These are phyloP conservation scores for Aplochiton taeniatus DNA, from an alignment of 2,797 vertebrate species.

Conservation along the genomic window DNA sequence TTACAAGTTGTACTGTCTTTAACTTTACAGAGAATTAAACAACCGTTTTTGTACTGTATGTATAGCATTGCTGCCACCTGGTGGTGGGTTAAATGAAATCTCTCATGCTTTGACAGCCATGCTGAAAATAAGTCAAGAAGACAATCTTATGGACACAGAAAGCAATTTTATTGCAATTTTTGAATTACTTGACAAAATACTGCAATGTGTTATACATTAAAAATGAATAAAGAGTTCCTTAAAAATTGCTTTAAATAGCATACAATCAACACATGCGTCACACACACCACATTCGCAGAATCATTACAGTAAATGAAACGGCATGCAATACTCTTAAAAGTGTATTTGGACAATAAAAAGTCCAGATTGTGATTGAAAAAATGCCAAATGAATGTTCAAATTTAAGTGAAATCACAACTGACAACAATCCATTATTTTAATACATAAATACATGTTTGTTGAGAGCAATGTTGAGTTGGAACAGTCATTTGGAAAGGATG, in stretches of 20 bases:
- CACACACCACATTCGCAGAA: constrained; percentile 59
- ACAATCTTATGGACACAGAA: constrained; percentile 52
- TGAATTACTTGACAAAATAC: constrained; percentile 70
- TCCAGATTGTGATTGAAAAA: constrained; percentile 16
- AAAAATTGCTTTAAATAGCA: constrained; percentile 18
- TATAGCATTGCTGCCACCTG: background rate
- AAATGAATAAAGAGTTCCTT: constrained; percentile 64
- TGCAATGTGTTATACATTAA: constrained; percentile 62
- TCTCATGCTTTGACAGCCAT: background rate
- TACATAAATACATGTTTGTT: constrained; percentile 42
- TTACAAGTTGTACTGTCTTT: too few species aligned
- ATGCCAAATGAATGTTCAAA: too few species aligned
- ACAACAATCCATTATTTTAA: constrained; percentile 51
- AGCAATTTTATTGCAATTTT: constrained; percentile 75
- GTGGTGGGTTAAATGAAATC: background rate
- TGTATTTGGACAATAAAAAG: constrained; percentile 23
- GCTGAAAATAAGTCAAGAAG: background rate
- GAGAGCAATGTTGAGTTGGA: constrained; percentile 43
- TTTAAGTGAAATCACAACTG: too few species aligned
- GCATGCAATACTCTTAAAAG: constrained; percentile 64
- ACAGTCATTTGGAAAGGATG: constrained; percentile 55
- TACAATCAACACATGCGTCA: constrained; percentile 72
- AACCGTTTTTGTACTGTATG: background rate
- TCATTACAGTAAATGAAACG: constrained; percentile 50
- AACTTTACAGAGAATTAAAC: too few species aligned